These are phyloP conservation scores for Etheostoma spectabile DNA, from an alignment of 2,113 vertebrate genomes.

Conservation along the genomic window DNA sequence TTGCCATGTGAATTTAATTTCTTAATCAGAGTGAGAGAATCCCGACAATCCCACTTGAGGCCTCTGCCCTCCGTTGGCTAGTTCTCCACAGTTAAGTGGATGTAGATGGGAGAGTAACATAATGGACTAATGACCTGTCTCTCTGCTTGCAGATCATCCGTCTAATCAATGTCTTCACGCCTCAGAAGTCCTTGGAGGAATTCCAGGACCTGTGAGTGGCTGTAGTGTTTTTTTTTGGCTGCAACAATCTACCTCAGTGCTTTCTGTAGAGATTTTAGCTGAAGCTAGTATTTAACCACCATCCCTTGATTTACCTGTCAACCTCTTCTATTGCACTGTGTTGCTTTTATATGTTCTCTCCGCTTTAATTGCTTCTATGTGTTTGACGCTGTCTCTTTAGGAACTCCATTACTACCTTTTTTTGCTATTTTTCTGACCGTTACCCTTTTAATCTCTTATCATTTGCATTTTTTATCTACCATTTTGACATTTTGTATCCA, in stretches of 20 bases:
- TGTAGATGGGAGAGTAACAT: constrained; percentile 46
- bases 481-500: neutral
- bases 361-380: neutral
- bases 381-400: neutral
- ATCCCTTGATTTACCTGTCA: constrained; percentile 5
- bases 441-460: neutral
- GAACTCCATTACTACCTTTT: neutral
- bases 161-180: constrained; percentile 98
- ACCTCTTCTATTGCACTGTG: neutral
- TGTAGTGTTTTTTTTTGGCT: constrained; percentile 23
- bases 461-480: neutral
- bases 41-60: constrained; percentile 4
- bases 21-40: constrained; percentile 17
- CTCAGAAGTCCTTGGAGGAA: constrained; percentile 98
- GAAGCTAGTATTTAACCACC: neutral
- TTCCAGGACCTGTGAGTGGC: constrained; percentile 98
- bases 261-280: constrained; percentile 9
- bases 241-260: neutral
- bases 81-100: constrained; percentile 38
- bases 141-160: constrained; percentile 93
- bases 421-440: neutral
- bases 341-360: neutral
- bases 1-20: constrained; percentile 10
- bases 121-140: constrained; percentile 69
- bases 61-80: constrained; percentile 15